Evolutionary conservation across 53 echinoderm and acorn worm genomes (phyloP).

Genomic region (Stichopus horrens): DNA sequence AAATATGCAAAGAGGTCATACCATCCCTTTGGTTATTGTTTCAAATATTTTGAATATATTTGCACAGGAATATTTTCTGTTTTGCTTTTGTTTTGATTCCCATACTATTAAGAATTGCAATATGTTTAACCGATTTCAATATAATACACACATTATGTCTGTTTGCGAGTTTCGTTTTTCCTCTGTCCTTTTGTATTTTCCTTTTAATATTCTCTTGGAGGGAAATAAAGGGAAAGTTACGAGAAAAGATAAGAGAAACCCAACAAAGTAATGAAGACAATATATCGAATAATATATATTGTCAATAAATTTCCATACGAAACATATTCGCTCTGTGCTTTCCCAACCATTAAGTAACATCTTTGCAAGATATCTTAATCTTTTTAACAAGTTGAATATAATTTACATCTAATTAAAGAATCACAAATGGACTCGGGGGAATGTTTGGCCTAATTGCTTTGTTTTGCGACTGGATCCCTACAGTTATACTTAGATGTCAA

Average conservation of each 20-base stretch:
- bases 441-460: constrained; percentile 3
- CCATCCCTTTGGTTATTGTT: not conserved
- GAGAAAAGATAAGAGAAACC: no score
- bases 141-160: not conserved
- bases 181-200: no score
- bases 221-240: no score
- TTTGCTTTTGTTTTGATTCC: not conserved
- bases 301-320: not conserved
- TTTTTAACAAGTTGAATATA: not conserved
- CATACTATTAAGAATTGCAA: not conserved
- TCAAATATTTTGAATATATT: not conserved
- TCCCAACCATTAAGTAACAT: not conserved
- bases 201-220: no score
- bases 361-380: not conserved
- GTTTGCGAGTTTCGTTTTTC: no score
- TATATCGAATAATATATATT: not conserved
- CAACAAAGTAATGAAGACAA: no score
- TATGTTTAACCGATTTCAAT: no score
- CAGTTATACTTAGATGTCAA: no score
- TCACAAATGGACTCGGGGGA: not conserved
- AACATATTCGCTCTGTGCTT: not conserved
- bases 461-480: not conserved
- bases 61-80: not conserved
- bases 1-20: not conserved
- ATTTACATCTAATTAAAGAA: not conserved